Evolutionary conservation across 2,888 invertebrate species (phyloP), one percentile per base, ranked within the genome.

Genomic region (Empis livida): DNA sequence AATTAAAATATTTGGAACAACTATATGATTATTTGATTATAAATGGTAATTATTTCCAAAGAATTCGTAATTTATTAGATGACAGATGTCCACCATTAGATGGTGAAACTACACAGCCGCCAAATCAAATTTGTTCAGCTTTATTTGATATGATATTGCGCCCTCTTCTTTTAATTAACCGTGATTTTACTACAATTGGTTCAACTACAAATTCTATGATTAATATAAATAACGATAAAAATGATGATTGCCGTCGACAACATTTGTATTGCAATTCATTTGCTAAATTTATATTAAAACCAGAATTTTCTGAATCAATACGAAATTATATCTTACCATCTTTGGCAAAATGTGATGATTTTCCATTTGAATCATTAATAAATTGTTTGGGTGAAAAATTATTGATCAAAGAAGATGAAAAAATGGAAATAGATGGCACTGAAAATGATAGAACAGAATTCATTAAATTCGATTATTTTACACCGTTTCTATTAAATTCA

Each of bases 91-190:
- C 83, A 20, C 79, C 80, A 10, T 70, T 82, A 54, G 77, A 80
- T 55, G 83, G 85, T 40, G 75, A 77, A 23, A 79, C 80, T 0
- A 61, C 79, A 1, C 72, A 75, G 49, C 78, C 88, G 23, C 86
- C 86, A 0, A 86, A 84, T 27, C 81, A 81, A 2, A 71, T 86
- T 17, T 76, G 83, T 9, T 80, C 78, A 37, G 84, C 83, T 51
- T 71, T 90, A 3, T 69, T 88, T 48, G 80, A 84, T 57, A 77
- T 93, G 59, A 77, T 92, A 49, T 76, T 82, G 56, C 76, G 84
- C 54, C 91, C 93, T 0, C 71, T 93, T 47, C 71, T 73, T 31
- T 71, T 81, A 51, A 72, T 79, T 11, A 51, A 55, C 42, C 49
- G 52, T 2, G 54, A 51, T 13, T 52, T 56, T 46, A 56, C 56